These are phyloP conservation scores for Mythimna impura DNA, from an alignment of 2,888 invertebrate species.

Conservation along the genomic window DNA sequence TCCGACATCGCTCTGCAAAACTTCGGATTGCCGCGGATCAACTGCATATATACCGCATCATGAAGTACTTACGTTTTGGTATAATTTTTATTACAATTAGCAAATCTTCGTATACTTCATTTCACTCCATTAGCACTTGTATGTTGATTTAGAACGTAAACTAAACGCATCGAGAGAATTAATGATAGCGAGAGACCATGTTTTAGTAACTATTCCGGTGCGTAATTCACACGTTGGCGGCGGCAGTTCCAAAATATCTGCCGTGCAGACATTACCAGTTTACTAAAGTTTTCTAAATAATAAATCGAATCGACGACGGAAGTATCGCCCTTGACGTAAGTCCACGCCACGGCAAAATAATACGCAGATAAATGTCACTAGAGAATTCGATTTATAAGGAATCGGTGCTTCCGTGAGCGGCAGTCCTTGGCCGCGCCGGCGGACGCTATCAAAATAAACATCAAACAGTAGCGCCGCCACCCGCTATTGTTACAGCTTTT, in stretches of 20 bases:
- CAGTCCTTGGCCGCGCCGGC: conserved; percentile 70
- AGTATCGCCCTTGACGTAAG: conserved; percentile 80
- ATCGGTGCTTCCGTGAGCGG: conserved; percentile 73
- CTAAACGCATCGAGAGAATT: conserved; percentile 77
- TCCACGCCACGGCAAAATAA: conserved; percentile 69
- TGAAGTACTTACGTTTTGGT: conserved; percentile 8
- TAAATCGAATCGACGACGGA: conserved; percentile 81
- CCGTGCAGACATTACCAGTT: conserved; percentile 75
- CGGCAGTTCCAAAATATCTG: conserved; percentile 83
- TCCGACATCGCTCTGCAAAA: no score
- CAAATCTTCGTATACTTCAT: conserved; percentile 70
- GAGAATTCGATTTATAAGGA: conserved; percentile 74
- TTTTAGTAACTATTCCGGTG: conserved; percentile 74
- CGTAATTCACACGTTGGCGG: conserved; percentile 79
- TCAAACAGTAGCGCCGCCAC: conserved; percentile 66
- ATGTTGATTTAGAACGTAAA: conserved; percentile 81
- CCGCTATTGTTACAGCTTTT: conserved; percentile 58
- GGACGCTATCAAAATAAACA: conserved; percentile 78
- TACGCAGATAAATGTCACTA: conserved; percentile 76
- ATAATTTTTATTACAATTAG: conserved; percentile 52
- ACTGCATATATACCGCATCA: neutral
- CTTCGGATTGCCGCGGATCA: no score
- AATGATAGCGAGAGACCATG: conserved; percentile 79
- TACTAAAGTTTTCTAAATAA: conserved; percentile 83
- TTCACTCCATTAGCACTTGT: conserved; percentile 82